Percentiles rank a stretch among this genome's conserved stretches.
These are phyloP conservation scores for Corynorhinus townsendii DNA, from an alignment of 2,113 vertebrate genomes.

Conservation along the genomic window DNA sequence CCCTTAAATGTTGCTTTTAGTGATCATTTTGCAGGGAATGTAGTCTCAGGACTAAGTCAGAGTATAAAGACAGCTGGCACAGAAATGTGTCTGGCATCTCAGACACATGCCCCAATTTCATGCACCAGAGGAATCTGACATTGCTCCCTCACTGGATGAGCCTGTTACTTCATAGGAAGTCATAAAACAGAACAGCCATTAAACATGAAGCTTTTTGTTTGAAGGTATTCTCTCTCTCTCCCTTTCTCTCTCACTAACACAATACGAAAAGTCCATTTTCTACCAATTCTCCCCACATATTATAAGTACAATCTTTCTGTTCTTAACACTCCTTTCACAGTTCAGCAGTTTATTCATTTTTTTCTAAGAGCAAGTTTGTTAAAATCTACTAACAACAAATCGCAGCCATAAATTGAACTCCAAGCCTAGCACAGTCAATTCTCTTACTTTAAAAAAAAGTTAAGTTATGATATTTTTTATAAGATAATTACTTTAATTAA, in stretches of 20 bases:
- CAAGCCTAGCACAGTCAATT: background rate
- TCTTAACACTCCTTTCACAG: background rate
- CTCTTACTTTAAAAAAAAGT: background rate
- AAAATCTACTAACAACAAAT: constrained; percentile 27
- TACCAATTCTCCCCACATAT: background rate
- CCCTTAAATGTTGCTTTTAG: constrained; percentile 3
- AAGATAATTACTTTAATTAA: background rate
- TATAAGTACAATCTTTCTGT: background rate
- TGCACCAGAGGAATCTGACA: background rate
- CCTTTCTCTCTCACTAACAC: too few species aligned
- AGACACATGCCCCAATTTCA: constrained; percentile 33
- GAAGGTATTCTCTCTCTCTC: background rate
- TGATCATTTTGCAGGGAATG: background rate
- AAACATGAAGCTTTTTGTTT: background rate
- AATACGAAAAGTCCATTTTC: background rate
- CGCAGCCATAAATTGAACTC: background rate
- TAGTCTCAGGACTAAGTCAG: background rate
- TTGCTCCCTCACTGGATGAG: background rate
- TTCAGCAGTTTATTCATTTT: constrained; percentile 34
- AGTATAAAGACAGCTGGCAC: constrained; percentile 21
- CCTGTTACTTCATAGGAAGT: background rate
- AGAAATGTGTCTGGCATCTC: constrained; percentile 21
- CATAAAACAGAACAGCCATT: background rate
- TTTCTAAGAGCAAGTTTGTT: constrained; percentile 7
- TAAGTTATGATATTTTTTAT: background rate